Conservation (phyloP, 2,113 vertebrate species). For the Erinaceus europaeus region DNA sequence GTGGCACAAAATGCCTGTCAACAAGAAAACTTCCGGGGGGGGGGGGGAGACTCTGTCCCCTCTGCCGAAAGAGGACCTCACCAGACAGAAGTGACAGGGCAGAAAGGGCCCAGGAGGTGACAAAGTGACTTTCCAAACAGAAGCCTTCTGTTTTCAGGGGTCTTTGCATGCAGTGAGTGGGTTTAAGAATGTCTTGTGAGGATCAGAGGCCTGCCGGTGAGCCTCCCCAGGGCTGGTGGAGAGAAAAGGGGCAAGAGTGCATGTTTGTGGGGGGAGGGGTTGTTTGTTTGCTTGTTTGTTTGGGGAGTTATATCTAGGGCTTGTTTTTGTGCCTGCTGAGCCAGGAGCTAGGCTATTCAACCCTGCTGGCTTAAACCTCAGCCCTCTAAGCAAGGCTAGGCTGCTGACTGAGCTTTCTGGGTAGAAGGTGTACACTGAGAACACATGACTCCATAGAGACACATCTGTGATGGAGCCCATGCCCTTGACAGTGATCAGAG, state of each 20-base stretch:
- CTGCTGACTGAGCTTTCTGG: slow-evolving; percentile 16
- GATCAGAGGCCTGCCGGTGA: neutral
- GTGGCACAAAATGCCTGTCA: neutral
- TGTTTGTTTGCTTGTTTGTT: no score
- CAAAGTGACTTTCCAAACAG: neutral
- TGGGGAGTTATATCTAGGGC: no score
- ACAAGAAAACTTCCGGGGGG: neutral
- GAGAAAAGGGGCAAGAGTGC: neutral
- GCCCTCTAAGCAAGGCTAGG: neutral
- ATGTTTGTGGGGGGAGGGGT: neutral
- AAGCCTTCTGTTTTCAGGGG: neutral
- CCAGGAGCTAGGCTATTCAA: neutral
- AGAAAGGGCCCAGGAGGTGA: neutral
- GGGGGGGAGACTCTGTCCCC: neutral
- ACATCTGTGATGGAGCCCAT: slow-evolving; percentile 46
- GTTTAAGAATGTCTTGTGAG: neutral
- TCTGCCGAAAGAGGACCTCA: neutral
- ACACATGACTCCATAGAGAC: neutral
- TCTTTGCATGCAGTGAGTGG: neutral
- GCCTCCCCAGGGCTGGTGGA: neutral
- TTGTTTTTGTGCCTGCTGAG: neutral
- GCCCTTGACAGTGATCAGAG: neutral
- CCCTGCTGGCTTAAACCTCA: neutral
- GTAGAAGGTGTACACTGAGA: slow-evolving; percentile 30
- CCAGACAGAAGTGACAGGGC: neutral